Percentiles rank a stretch among this genome's conserved stretches.
Conservation (phyloP, 2,888 invertebrate genomes). For the Bugulina stolonifera region DNA sequence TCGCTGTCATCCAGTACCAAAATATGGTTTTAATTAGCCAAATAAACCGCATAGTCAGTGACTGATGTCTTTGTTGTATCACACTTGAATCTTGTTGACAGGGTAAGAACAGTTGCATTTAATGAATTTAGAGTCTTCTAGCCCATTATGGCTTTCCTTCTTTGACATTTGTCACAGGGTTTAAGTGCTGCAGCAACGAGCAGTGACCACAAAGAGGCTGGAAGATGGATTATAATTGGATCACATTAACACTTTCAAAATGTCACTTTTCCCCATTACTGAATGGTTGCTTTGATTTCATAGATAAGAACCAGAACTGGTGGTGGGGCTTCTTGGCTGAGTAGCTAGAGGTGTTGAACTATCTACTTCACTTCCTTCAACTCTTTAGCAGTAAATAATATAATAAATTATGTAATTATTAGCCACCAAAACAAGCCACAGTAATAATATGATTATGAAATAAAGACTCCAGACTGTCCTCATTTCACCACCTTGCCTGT, state of each 20-base stretch:
- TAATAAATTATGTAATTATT: too few species aligned
- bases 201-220: conserved; percentile 6
- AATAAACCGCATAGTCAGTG: neutral
- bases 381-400: too few species aligned
- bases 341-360: too few species aligned
- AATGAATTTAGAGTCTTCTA: neutral
- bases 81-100: conserved; percentile 18
- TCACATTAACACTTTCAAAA: conserved; percentile 21
- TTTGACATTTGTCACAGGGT: neutral
- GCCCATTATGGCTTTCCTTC: neutral
- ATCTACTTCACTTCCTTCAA: too few species aligned
- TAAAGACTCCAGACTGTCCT: too few species aligned
- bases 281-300: neutral
- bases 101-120: conserved; percentile 4
- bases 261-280: conserved; percentile 3
- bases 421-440: too few species aligned
- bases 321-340: too few species aligned
- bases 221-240: neutral
- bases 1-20: conserved; percentile 15
- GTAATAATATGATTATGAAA: too few species aligned
- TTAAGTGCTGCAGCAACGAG: neutral
- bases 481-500: too few species aligned
- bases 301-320: too few species aligned
- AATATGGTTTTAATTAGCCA: conserved; percentile 11
- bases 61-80: conserved; percentile 21